phyloP scores from a whole-genome alignment of 1,140 invertebrate species.

The Achroia grisella region DNA sequence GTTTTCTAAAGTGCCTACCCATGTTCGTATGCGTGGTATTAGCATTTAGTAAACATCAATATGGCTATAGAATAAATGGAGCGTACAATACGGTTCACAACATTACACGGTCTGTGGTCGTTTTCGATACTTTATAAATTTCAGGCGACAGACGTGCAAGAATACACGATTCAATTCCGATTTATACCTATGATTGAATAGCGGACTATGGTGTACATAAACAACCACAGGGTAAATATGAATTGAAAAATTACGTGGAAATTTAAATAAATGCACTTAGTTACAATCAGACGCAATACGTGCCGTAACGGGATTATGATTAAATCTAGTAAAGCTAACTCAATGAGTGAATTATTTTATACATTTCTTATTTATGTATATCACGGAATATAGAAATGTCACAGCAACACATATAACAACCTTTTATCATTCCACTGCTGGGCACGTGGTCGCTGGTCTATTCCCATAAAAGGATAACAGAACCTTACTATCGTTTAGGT shows the following conservation, averaged over 20 bases:
- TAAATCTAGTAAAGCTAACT: neutral
- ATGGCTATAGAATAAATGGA: constrained; percentile 27
- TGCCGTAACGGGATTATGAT: constrained; percentile 1
- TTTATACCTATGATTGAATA: constrained; percentile 49
- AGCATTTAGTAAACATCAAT: no score
- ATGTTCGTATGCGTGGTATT: neutral
- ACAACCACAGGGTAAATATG: constrained; percentile 33
- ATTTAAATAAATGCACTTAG: constrained; percentile 20
- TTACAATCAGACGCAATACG: constrained; percentile 22
- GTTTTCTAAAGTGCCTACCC: constrained; percentile 4
- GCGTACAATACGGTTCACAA: constrained; percentile 33
- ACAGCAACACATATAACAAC: no score
- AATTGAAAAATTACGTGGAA: constrained; percentile 16
- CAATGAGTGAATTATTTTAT: no score
- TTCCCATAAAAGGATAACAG: no score
- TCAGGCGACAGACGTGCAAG: constrained; percentile 48
- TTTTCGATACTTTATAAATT: constrained; percentile 43
- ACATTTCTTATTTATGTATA: no score
- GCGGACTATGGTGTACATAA: constrained; percentile 28
- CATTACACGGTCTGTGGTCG: constrained; percentile 51
- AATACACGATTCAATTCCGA: constrained; percentile 30
- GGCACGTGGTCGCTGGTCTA: no score
- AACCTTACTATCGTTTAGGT: no score
- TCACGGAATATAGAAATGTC: no score
- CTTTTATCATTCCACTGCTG: no score